These are phyloP conservation scores for Penaeus vannamei DNA, from an alignment of 1,140 invertebrate species.

Conservation along the genomic window DNA sequence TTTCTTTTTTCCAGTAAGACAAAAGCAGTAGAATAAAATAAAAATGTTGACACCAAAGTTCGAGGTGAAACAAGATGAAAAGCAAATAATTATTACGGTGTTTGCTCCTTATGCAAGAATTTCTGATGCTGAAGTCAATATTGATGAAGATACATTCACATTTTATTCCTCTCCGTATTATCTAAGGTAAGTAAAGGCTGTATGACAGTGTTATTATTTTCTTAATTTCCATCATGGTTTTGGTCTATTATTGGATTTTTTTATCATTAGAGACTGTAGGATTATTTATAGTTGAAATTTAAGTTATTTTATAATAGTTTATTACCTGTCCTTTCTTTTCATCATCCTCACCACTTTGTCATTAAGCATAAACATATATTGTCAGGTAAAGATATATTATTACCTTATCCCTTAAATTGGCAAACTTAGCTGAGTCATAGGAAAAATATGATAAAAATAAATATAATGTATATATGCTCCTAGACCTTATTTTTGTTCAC, in stretches of 20 bases:
- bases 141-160: conserved; percentile 46
- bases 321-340: too few species aligned
- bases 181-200: conserved; percentile 23
- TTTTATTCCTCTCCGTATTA: conserved; percentile 60
- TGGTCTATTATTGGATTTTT: background rate
- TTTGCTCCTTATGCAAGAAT: conserved; percentile 56
- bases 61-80: conserved; percentile 50
- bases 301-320: too few species aligned
- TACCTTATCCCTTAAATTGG: too few species aligned
- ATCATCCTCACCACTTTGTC: background rate
- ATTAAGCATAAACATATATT: too few species aligned
- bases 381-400: too few species aligned
- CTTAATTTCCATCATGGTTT: too few species aligned
- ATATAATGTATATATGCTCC: too few species aligned
- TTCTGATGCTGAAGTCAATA: conserved; percentile 51
- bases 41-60: conserved; percentile 58
- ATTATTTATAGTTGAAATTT: background rate
- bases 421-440: too few species aligned
- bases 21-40: background rate
- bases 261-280: background rate
- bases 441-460: too few species aligned
- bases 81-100: conserved; percentile 39
- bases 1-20: background rate
- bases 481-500: too few species aligned
- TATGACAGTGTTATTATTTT: too few species aligned